phyloP scores from a whole-genome alignment of 2,888 invertebrate genomes.

The Phortica okadai region DNA sequence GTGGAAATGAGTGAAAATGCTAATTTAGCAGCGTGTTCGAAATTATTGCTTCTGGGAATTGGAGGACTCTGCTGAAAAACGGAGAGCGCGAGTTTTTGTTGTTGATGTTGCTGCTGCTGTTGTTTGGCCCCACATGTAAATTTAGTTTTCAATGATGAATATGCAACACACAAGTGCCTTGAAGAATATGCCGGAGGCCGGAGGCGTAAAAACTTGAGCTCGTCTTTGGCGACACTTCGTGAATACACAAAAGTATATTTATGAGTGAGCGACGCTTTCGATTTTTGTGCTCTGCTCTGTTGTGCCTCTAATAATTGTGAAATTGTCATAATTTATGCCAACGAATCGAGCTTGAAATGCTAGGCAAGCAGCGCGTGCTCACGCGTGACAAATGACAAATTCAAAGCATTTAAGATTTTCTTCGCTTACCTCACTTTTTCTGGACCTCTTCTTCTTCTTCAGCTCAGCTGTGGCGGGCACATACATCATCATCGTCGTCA shows the following conservation, averaged over 20 bases:
- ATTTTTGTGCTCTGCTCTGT: too few species aligned
- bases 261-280: too few species aligned
- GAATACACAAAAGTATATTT: background rate
- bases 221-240: background rate
- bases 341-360: background rate
- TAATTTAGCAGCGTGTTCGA: conserved; percentile 19
- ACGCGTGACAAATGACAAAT: conserved; percentile 16
- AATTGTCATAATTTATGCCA: background rate
- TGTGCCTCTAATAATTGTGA: background rate
- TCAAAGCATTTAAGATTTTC: background rate
- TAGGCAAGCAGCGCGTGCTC: background rate
- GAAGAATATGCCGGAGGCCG: too few species aligned
- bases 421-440: too few species aligned
- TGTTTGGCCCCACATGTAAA: background rate
- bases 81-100: background rate
- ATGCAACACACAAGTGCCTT: too few species aligned
- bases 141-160: too few species aligned
- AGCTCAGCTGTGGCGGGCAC: background rate
- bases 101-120: background rate
- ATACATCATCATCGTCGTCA: background rate
- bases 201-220: too few species aligned
- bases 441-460: too few species aligned
- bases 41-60: conserved; percentile 6
- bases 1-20: conserved; percentile 1
- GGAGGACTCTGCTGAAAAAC: background rate